Evolutionary conservation across 2,888 invertebrate species (phyloP).

Genomic region (Stegophylla sp.): DNA sequence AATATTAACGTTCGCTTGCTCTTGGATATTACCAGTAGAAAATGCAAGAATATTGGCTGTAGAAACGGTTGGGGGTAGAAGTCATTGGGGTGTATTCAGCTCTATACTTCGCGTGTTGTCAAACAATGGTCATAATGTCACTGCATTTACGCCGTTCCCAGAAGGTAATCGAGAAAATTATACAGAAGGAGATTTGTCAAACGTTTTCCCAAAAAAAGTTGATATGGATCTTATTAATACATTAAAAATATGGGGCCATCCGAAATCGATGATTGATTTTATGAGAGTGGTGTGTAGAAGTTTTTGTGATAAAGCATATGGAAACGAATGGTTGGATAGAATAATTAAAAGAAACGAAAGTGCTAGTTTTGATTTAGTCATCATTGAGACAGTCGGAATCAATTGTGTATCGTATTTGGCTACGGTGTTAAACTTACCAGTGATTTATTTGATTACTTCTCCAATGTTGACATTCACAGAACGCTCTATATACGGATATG

Average conservation of each 20-base stretch:
- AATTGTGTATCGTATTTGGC: not conserved
- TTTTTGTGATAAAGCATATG: not conserved
- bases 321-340: not conserved
- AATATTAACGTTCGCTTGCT: too few species aligned
- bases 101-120: slow-evolving; percentile 62
- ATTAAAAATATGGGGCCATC: not conserved
- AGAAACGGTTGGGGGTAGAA: slow-evolving; percentile 17
- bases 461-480: not conserved
- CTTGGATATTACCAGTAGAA: not conserved
- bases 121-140: slow-evolving; percentile 63
- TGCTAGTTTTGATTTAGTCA: not conserved
- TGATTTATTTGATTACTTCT: not conserved
- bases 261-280: not conserved
- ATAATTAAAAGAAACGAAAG: not conserved
- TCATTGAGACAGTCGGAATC: not conserved
- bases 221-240: not conserved
- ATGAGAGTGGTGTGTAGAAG: not conserved
- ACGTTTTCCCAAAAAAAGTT: not conserved
- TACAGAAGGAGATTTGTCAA: slow-evolving; percentile 37
- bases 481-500: not conserved
- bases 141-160: slow-evolving; percentile 62
- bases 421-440: not conserved
- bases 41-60: not conserved
- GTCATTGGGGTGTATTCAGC: slow-evolving; percentile 62
- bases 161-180: slow-evolving; percentile 4